A percentile compares a stretch with the other conserved stretches of the same genome.
Conservation (phyloP, 2,888 invertebrate genomes). For the Oxytorus armatus region DNA sequence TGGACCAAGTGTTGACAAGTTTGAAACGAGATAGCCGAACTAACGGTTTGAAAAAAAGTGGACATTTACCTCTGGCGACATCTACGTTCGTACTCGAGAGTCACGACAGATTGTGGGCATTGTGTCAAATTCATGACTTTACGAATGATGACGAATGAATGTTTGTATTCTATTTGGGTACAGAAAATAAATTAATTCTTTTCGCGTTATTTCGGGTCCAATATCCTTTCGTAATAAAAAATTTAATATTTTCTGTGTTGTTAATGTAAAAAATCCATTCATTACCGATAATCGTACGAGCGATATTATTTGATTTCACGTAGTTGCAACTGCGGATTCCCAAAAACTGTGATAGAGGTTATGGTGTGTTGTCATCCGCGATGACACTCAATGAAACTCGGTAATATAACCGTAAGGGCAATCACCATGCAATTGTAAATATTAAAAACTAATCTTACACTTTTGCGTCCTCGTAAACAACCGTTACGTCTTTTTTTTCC, state of each 20-base stretch:
- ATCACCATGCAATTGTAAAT: too few species aligned
- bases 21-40: slow-evolving; percentile 38
- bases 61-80: slow-evolving; percentile 11
- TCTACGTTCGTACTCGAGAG: neutral
- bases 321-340: neutral
- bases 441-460: too few species aligned
- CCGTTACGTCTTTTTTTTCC: too few species aligned
- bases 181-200: too few species aligned
- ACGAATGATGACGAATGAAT: neutral
- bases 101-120: neutral
- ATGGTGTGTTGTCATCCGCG: neutral
- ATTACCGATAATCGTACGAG: too few species aligned
- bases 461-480: too few species aligned
- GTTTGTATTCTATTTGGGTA: too few species aligned
- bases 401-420: slow-evolving; percentile 13
- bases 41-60: slow-evolving; percentile 12
- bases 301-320: too few species aligned
- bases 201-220: too few species aligned
- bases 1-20: slow-evolving; percentile 56
- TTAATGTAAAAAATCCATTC: too few species aligned
- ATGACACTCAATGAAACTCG: neutral
- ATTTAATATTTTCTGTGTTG: too few species aligned
- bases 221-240: too few species aligned
- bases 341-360: slow-evolving; percentile 1
- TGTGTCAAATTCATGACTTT: slow-evolving; percentile 1